Base-by-base conservation (phyloP, 2,113 vertebrate species). In the Macquaria ambigua region DNA sequence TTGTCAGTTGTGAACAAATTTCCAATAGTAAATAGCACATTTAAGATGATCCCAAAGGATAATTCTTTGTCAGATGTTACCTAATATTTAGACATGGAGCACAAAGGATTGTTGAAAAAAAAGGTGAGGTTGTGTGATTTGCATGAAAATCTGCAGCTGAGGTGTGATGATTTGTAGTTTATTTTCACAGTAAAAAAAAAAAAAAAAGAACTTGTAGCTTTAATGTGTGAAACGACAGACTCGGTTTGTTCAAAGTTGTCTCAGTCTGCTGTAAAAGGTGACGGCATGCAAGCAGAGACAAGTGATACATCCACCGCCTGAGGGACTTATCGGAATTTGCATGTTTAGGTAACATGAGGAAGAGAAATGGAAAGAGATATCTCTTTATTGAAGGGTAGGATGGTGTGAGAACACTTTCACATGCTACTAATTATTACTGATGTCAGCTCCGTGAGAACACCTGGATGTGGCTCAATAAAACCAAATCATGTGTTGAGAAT, bases 311-410 rank as follows among this genome's bases (percentile, higher is more conserved):
- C 28, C 7, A 0, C 4, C 3, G 1, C 1, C 52, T 61, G 61
- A 50, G 4, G 28, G 48, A 56, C 50, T 76, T 34, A 53, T 7
- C 34, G 39, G 15, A 12, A 79, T 80, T 79, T 79, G 70, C 74
- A 82, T 72, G 28, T 70, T 83, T 37, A 59, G 59, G 34, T 68
- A 61, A 48, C 10, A 37, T 74, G 52, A 66, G 67, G 25, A 71
- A 73, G 67, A 74, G 16, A 66, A 31, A 68, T 2, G 16, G 11
- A 37, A 68, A 67, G 23, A 52, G 31, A 66, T 39, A 56, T 63
- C 6, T 74, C 5, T 56, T 72, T 71, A 31, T 48, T 66, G 43
- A 25, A 74, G 52, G 28, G 23, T 23, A 10, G 59, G 28, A 10
- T 28, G 15, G 14, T 12, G 39, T 53, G 48, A 73, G 48, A 50